Evolutionary conservation across 1,140 invertebrate species (phyloP), one percentile per base, ranked within the genome.

Genomic region (Wasmannia auropunctata): DNA sequence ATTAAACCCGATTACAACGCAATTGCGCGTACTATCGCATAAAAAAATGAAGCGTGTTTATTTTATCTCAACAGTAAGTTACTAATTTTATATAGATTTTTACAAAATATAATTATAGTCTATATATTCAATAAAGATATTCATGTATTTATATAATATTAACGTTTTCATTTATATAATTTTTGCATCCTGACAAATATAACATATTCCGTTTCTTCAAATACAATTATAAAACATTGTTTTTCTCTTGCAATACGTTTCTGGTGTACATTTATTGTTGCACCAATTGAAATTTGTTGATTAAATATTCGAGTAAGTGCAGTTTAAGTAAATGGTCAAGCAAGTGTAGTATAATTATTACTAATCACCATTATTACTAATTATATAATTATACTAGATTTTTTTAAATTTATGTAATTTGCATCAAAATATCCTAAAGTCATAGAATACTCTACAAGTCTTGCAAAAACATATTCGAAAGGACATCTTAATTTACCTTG

Each of bases 401-500:
- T n/a, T n/a, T 62, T 43, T 16, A 77, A 67, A 77, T 62, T 31
- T 46, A 25, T 31, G 28, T 19, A 31, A 60, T 43, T 67, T 62
- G 43, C 31, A 16, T 43, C 1, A 6, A 28, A 34, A 80, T 40
- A 14, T 31, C 5, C 10, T 22, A n/a, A n/a, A n/a, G n/a, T 16
- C 19, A 22, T 46, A 8, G 7, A 72, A 34, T 46, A 54, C 14
- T 43, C 22, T 11, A n/a, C 14, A 14, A n/a, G 16, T 16, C 28
- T 31, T n/a, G 19, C 6, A 58, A 37, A 72, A 72, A n/a, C 31
- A 60, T 43, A 74, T 60, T 74, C 14, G 79, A 31, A 83, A 72
- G 54, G 11, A 40, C 51, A 28, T 34, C 79, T 83, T 83, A 83
- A 74, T 83, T 83, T 46, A 56, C 14, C n/a, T 51, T 83, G 79